Evolutionary conservation across 1,140 invertebrate genomes (phyloP), one percentile per base, ranked within the genome.

Genomic region (Neodiprion pinetum): DNA sequence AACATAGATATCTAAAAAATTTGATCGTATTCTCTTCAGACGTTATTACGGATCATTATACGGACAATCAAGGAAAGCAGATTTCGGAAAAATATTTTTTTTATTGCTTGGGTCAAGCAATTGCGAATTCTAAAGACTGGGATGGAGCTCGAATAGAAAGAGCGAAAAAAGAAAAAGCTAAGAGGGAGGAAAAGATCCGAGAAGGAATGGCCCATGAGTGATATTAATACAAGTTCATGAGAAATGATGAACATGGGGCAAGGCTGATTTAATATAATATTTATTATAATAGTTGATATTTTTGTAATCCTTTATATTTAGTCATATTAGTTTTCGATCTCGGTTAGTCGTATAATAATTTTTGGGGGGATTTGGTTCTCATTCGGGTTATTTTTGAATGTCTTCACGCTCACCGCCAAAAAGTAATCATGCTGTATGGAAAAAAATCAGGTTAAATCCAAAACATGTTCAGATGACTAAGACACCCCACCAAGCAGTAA

Each of bases 21-120:
- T 4, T 61, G 53, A 61, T 61, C 1, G 8, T 61, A 2, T n/a
- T 4, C 53, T 61, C 8, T 61, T 61, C 53, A 61, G 4, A 61
- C 2, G 53, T 61, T 61, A 8, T 61, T 61, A 61, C 53, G 53
- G 53, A 61, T 1, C 4, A 61, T 4, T 8, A 61, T n/a, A 61
- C 53, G n/a, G 53, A 61, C 53, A 61, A 61, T 8, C 53, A 61
- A 61, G 53, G 53, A 2, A 61, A 61, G 3, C 53, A 1, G 53
- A 61, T 61, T n/a, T 61, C 53, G 1, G 53, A 61, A 61, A 61
- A 61, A 61, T 61, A 61, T 61, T 61, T 61, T n/a, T 61, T 61
- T 61, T 8, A n/a, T 8, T 61, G 53, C 53, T 61, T 61, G 53
- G 53, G 53, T 61, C 53, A 61, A 61, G 53, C 53, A 11, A 61